Conservation (phyloP, 2,113 vertebrate genomes). For the Thoracochromis brauschi region DNA sequence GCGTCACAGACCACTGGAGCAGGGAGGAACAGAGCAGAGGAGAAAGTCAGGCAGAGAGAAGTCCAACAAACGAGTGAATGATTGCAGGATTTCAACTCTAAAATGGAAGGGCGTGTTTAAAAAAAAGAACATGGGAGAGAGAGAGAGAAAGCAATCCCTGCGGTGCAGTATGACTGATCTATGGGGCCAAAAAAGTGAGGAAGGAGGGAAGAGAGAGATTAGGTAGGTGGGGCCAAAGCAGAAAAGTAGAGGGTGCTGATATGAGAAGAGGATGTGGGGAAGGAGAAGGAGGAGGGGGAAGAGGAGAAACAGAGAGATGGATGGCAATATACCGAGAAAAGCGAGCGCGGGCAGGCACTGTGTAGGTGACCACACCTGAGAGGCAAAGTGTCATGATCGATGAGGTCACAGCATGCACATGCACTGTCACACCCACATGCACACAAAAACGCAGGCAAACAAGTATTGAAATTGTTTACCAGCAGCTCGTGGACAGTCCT, state of each 20-base stretch:
- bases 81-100: conserved; percentile 57
- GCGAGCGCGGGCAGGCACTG: conserved; percentile 28
- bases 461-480: conserved; percentile 5
- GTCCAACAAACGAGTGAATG: conserved; percentile 62
- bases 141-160: background rate
- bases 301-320: conserved; percentile 19
- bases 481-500: conserved; percentile 12
- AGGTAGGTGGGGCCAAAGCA: conserved; percentile 6
- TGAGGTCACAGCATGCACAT: conserved; percentile 34
- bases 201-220: conserved; percentile 13
- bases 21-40: conserved; percentile 33
- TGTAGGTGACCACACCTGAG: conserved; percentile 58
- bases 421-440: conserved; percentile 3
- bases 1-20: conserved; percentile 65
- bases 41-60: conserved; percentile 37
- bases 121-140: background rate
- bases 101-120: conserved; percentile 21
- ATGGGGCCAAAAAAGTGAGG: background rate
- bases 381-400: conserved; percentile 60
- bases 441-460: background rate
- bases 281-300: background rate
- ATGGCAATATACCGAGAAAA: conserved; percentile 46
- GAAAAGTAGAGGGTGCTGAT: conserved; percentile 10
- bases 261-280: background rate
- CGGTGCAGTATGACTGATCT: conserved; percentile 6